phyloP scores from a whole-genome alignment of 2,797 vertebrate species.

The Australoheros facetus region DNA sequence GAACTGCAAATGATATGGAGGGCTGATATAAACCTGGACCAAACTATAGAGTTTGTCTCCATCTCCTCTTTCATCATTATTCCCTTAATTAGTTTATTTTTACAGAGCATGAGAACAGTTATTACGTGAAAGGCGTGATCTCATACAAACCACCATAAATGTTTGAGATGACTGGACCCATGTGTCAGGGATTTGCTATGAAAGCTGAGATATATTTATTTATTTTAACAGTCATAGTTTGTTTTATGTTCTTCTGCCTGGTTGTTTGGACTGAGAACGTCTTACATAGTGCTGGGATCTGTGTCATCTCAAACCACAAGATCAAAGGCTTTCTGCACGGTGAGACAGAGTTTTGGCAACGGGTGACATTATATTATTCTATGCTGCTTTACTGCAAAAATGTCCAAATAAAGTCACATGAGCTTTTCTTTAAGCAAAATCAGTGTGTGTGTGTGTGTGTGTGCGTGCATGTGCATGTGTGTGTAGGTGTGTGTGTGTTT shows the following conservation, averaged over 20 bases:
- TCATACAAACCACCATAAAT: constrained; percentile 1
- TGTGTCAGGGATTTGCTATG: constrained; percentile 30
- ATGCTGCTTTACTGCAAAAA: constrained; percentile 18
- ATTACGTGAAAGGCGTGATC: constrained; percentile 9
- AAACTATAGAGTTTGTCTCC: not conserved
- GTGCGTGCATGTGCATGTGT: fast-evolving
- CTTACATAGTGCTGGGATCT: constrained; percentile 28
- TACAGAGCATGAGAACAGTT: constrained; percentile 17
- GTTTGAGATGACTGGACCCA: constrained; percentile 11
- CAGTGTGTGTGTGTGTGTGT: not conserved
- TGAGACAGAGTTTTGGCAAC: not conserved
- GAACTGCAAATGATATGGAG: constrained; percentile 15
- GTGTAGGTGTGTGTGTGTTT: not conserved
- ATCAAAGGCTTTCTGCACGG: constrained; percentile 50
- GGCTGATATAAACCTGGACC: constrained; percentile 48
- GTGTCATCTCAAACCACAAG: constrained; percentile 48
- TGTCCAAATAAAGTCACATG: not conserved
- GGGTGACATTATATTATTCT: constrained; percentile 5
- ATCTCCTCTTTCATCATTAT: constrained; percentile 30
- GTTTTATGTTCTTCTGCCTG: constrained; percentile 66
- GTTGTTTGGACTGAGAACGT: constrained; percentile 63
- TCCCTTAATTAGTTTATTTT: constrained; percentile 61
- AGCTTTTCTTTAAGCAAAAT: not conserved
- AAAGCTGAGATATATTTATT: constrained; percentile 65
- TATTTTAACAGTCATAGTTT: constrained; percentile 53